Percentiles rank a stretch among this genome's conserved stretches.
Evolutionary conservation across 2,888 invertebrate genomes (phyloP).

Genomic region (Lithophane ornitopus): DNA sequence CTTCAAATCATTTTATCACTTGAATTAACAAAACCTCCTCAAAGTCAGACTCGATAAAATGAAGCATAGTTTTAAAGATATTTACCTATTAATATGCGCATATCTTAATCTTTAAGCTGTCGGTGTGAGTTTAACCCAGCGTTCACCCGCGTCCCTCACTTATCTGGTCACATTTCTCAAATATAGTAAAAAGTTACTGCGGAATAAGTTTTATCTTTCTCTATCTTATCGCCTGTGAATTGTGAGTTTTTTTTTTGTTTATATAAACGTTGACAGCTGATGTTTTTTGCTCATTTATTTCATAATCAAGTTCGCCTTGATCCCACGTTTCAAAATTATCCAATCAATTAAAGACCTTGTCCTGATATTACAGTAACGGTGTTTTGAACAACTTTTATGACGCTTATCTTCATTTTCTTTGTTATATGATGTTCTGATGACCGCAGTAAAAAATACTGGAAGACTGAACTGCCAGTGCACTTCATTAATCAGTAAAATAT

Average conservation of each 20-base stretch:
- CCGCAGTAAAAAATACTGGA: slow-evolving; percentile 13
- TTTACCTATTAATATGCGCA: slow-evolving; percentile 43
- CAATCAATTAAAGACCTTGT: slow-evolving; percentile 43
- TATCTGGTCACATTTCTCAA: slow-evolving; percentile 66
- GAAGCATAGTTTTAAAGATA: slow-evolving; percentile 29
- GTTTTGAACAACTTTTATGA: slow-evolving; percentile 23
- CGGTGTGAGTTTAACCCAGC: slow-evolving; percentile 47
- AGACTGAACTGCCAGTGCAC: neutral
- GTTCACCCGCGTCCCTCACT: slow-evolving; percentile 62
- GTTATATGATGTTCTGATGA: neutral
- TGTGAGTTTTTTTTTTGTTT: slow-evolving; percentile 58
- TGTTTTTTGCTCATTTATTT: slow-evolving; percentile 44
- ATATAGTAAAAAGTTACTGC: slow-evolving; percentile 67
- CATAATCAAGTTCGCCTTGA: slow-evolving; percentile 42
- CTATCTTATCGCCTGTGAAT: slow-evolving; percentile 70
- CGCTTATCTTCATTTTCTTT: slow-evolving; percentile 16
- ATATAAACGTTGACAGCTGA: slow-evolving; percentile 50
- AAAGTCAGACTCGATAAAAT: slow-evolving; percentile 2
- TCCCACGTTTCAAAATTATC: slow-evolving; percentile 28
- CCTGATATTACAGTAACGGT: slow-evolving; percentile 22
- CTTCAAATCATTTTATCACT: neutral
- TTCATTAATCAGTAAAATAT: slow-evolving; percentile 9
- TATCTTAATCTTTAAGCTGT: slow-evolving; percentile 47
- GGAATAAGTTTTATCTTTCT: slow-evolving; percentile 69
- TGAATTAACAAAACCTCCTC: neutral